These are phyloP conservation scores for Chelonia mydas DNA, from an alignment of 2,797 vertebrate species.

Conservation along the genomic window DNA sequence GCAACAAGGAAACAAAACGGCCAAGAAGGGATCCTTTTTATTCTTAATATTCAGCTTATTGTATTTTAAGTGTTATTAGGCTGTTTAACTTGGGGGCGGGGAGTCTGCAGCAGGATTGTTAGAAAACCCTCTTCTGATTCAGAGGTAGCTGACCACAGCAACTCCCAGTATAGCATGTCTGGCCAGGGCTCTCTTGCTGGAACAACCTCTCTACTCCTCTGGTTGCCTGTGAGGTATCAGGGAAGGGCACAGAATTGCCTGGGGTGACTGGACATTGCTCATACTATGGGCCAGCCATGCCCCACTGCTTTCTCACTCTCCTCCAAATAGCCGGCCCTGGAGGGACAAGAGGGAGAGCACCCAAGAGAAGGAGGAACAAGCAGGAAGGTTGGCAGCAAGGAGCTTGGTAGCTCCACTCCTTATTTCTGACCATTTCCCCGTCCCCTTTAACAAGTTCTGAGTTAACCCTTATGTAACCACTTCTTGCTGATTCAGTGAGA, in stretches of 20 bases:
- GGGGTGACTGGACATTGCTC: background rate
- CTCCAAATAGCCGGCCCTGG: constrained; percentile 8
- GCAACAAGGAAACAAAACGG: constrained; percentile 62
- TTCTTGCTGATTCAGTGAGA: background rate
- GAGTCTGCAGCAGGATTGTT: constrained; percentile 38
- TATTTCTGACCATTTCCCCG: background rate
- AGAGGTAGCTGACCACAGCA: constrained; percentile 34
- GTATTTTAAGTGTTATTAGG: too few relatives aligned
- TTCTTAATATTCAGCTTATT: constrained; percentile 37
- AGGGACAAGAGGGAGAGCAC: background rate
- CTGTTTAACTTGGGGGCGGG: constrained; percentile 43
- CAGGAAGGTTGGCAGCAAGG: background rate
- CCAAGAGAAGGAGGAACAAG: background rate
- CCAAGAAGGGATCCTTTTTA: constrained; percentile 41
- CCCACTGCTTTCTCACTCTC: constrained; percentile 30
- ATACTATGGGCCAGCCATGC: background rate
- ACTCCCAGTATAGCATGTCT: constrained; percentile 59
- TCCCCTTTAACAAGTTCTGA: constrained; percentile 16
- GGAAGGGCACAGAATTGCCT: background rate
- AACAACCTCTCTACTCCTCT: background rate
- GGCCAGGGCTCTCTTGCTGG: constrained; percentile 40
- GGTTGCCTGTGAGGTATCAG: too few relatives aligned
- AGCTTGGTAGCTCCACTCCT: background rate
- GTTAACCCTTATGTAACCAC: background rate
- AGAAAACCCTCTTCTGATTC: constrained; percentile 21